Percentiles rank a stretch among this genome's conserved stretches.
Conservation (phyloP, 1,140 invertebrate genomes). For the Drosophila ogumai region DNA sequence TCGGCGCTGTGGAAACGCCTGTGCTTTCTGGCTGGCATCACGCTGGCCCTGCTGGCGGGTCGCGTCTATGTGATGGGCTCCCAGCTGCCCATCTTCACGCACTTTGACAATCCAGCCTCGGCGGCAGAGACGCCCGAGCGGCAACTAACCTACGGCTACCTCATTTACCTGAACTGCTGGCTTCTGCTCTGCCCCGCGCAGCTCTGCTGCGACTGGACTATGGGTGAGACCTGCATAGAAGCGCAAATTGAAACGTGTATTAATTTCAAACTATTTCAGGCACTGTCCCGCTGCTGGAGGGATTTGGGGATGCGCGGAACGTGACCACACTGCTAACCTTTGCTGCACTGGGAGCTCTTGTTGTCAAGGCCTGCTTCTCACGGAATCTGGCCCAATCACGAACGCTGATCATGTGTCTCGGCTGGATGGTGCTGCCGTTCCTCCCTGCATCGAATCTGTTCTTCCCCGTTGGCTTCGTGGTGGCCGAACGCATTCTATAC, state of each 20-base stretch:
- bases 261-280: constrained; percentile 80
- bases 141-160: constrained; percentile 97
- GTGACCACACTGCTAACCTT: constrained; percentile 92
- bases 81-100: constrained; percentile 97
- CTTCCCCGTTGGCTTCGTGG: constrained; percentile 98
- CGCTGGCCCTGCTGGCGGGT: constrained; percentile 92
- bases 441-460: constrained; percentile 98
- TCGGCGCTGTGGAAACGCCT: constrained; percentile 88
- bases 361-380: constrained; percentile 57
- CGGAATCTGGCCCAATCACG: constrained; percentile 86
- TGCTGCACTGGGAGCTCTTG: constrained; percentile 86
- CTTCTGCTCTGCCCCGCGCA: constrained; percentile 94
- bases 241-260: neutral
- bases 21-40: constrained; percentile 91
- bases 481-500: constrained; percentile 97
- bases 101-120: constrained; percentile 97
- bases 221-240: constrained; percentile 87
- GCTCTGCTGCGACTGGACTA: constrained; percentile 99
- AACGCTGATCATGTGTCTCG: constrained; percentile 93
- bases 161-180: constrained; percentile 96
- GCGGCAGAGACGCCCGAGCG: constrained; percentile 91
- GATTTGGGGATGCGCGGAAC: constrained; percentile 93
- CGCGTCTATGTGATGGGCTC: constrained; percentile 97
- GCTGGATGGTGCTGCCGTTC: constrained; percentile 95
- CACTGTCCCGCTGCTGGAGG: constrained; percentile 94